Conservation (phyloP, 2,888 invertebrate genomes). For the Cheilosia grossa region DNA sequence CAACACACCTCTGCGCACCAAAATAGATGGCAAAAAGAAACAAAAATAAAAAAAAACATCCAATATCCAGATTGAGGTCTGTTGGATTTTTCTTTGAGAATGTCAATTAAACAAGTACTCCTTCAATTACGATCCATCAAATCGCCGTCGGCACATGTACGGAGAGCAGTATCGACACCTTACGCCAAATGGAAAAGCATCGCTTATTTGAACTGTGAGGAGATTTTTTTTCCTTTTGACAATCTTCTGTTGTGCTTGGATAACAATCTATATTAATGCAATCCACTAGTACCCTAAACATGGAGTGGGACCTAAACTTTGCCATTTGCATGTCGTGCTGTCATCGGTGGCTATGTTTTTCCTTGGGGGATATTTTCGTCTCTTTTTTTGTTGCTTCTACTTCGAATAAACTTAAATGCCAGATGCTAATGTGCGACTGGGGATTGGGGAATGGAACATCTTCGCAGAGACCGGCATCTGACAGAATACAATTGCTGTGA, state of each 20-base stretch:
- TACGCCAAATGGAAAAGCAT: conserved; percentile 1
- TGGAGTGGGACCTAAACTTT: conserved; percentile 45
- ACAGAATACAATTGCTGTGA: conserved; percentile 40
- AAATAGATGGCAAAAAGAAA: conserved; percentile 3
- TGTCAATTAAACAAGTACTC: conserved; percentile 69
- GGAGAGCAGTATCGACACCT: conserved; percentile 6
- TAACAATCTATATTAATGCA: conserved; percentile 10
- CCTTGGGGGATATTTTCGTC: conserved; percentile 29
- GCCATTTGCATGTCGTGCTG: conserved; percentile 59
- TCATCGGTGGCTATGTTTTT: conserved; percentile 32
- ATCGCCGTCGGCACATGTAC: conserved; percentile 40
- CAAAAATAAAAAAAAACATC: conserved; percentile 12
- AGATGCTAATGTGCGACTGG: conserved; percentile 37
- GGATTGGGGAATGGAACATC: conserved; percentile 23
- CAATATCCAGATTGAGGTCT: conserved; percentile 38
- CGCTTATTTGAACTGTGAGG: neutral
- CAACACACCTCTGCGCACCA: conserved; percentile 37
- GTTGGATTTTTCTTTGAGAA: conserved; percentile 52
- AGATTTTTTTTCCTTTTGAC: conserved; percentile 13
- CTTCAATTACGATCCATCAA: conserved; percentile 59
- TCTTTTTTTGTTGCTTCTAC: conserved; percentile 14
- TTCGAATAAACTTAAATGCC: conserved; percentile 43
- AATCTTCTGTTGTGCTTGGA: conserved; percentile 24
- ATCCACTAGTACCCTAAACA: conserved; percentile 24
- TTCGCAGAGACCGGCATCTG: conserved; percentile 35